Conservation (phyloP, 2,888 invertebrate genomes). For the Agrotis puta region DNA sequence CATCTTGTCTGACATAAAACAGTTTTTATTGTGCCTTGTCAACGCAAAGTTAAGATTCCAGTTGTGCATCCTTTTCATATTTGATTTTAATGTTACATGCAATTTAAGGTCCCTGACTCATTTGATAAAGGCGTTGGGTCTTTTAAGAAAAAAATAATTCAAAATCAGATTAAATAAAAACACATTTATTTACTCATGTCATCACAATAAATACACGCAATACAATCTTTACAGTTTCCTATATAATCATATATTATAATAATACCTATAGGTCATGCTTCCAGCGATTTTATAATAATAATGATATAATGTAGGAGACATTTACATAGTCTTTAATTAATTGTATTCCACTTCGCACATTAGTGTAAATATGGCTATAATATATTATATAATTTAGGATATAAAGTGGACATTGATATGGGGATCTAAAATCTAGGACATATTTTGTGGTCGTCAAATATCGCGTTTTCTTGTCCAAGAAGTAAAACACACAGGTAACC, state of each 20-base stretch:
- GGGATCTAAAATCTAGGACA: conserved; percentile 54
- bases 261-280: conserved; percentile 62
- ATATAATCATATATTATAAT: conserved; percentile 48
- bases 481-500: neutral
- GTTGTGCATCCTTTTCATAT: too few species aligned
- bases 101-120: too few species aligned
- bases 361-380: conserved; percentile 55
- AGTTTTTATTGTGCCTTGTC: too few species aligned
- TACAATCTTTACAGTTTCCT: conserved; percentile 68
- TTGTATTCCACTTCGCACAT: conserved; percentile 58
- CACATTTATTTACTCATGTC: conserved; percentile 77
- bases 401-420: conserved; percentile 64
- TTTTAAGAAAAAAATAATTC: neutral
- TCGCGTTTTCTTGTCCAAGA: conserved; percentile 37
- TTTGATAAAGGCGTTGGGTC: too few species aligned
- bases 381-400: conserved; percentile 38
- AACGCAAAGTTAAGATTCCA: too few species aligned
- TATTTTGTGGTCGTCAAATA: conserved; percentile 46
- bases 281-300: conserved; percentile 51
- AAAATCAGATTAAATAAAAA: conserved; percentile 55
- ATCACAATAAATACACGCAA: conserved; percentile 77
- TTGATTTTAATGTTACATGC: too few species aligned
- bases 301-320: conserved; percentile 50
- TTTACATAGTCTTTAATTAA: conserved; percentile 62
- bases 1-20: too few species aligned